Conservation (phyloP, 2,797 vertebrate genomes). For the Yasuhikotakia modesta region DNA sequence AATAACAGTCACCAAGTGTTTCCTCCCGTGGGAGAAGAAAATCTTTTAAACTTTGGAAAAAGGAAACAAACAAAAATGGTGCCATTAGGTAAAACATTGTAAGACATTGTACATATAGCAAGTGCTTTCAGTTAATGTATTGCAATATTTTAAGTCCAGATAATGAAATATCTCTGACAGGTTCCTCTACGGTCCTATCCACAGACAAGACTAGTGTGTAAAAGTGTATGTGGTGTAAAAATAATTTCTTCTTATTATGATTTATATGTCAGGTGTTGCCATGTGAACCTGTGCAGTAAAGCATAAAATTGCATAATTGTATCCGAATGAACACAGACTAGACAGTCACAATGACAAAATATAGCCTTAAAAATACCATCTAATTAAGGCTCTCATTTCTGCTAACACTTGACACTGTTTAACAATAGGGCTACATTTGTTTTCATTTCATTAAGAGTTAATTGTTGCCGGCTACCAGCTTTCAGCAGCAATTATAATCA, state of each 20-base stretch:
- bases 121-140: constrained; percentile 62
- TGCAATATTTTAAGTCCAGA: constrained; percentile 58
- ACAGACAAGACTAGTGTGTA: constrained; percentile 51
- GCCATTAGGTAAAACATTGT: constrained; percentile 61
- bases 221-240: constrained; percentile 36
- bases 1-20: constrained; percentile 77
- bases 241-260: constrained; percentile 4
- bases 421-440: constrained; percentile 31
- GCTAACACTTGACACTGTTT: constrained; percentile 5
- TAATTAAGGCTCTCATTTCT: constrained; percentile 29
- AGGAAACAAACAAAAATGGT: constrained; percentile 66
- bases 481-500: constrained; percentile 16
- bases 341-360: constrained; percentile 37
- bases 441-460: constrained; percentile 21
- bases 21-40: constrained; percentile 61
- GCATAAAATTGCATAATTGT: constrained; percentile 53
- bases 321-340: constrained; percentile 30
- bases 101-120: constrained; percentile 62
- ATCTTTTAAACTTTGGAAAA: constrained; percentile 57
- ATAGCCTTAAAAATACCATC: constrained; percentile 35
- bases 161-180: constrained; percentile 50
- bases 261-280: constrained; percentile 18
- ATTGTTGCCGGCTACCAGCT: background rate
- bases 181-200: constrained; percentile 20
- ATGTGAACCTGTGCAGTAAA: constrained; percentile 42